A percentile compares a stretch with the other conserved stretches of the same genome.
These are phyloP conservation scores for Galleria mellonella DNA, from an alignment of 1,140 invertebrate genomes.

Conservation along the genomic window DNA sequence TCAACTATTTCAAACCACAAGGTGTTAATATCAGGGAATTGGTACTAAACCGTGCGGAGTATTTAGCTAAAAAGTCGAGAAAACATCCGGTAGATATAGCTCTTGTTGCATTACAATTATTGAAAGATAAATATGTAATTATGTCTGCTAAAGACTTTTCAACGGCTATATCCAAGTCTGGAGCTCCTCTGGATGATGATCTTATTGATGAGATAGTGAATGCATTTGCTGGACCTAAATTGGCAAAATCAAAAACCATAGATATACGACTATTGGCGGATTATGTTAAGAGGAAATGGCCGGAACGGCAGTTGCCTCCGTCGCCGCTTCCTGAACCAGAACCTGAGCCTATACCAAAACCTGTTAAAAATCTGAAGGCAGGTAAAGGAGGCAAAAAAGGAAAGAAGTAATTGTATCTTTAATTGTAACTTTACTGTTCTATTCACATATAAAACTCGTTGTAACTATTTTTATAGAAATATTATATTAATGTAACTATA, in stretches of 20 bases:
- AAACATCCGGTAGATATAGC: conserved; percentile 35
- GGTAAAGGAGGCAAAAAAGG: conserved; percentile 20
- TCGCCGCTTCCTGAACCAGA: conserved; percentile 43
- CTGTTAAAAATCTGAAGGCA: too few species aligned
- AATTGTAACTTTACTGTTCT: too few species aligned
- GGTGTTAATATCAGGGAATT: conserved; percentile 41
- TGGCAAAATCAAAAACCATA: conserved; percentile 28
- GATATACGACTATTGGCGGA: conserved; percentile 33
- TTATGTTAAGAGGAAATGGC: conserved; percentile 50
- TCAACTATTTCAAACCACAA: conserved; percentile 11
- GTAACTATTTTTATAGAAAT: too few species aligned
- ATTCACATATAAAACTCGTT: too few species aligned
- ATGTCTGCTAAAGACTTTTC: conserved; percentile 33
- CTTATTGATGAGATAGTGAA: conserved; percentile 34
- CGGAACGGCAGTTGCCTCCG: conserved; percentile 43
- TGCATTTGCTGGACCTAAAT: conserved; percentile 29
- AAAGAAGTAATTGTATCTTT: conserved; percentile 14
- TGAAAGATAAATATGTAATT: conserved; percentile 28
- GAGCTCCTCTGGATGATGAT: conserved; percentile 28
- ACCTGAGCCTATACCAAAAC: conserved; percentile 16
- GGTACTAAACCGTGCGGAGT: conserved; percentile 40
- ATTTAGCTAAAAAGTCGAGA: conserved; percentile 29
- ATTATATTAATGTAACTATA: too few species aligned
- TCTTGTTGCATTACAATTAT: conserved; percentile 29
- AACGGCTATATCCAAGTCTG: conserved; percentile 13